Base-by-base conservation (phyloP, 2,797 vertebrate genomes). In the Clarias pachynema region DNA sequence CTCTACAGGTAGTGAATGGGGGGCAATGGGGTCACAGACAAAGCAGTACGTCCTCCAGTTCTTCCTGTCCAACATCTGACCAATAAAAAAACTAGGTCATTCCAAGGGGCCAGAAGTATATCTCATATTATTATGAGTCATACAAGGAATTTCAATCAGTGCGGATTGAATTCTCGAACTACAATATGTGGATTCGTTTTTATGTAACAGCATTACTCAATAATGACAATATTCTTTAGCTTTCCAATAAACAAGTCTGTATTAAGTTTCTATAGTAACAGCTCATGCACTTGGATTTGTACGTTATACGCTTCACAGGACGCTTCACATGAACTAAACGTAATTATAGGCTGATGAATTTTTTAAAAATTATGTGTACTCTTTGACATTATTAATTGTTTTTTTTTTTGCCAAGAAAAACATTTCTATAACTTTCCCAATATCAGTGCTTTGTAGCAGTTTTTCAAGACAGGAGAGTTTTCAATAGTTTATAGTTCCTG, bases 101-200 rank as follows among this genome's bases (percentile, higher is more conserved):
- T 78, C 57, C 75, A 60, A 22, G n/a, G 4, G 22, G 16, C 29
- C 29, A 77, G 29, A 77, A 31, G 8, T 37, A 8, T 56, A 59
- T 59, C 18, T 59, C 18, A 77, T 77, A 77, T 77, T 59, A 77
- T 77, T 77, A 59, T 10, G 34, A 59, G 72, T 29, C 14, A 18
- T 29, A 3, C 2, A 53, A 53, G 26, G 31, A 37, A 37, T 60
- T 60, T 60, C 12, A 3, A 34, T 77, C 18, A 26, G 72, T 75
- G 49, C 72, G 56, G 72, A 18, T 59, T 22, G 18, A 29, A 75
- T 75, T 57, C 72, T 75, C 16, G 1, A 56, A 56, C n/a, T 56
- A 16, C 14, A 53, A 75, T n/a, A 26, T 26, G n/a, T 56, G 15
- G 24, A 34, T 59, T 53, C 0, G 44, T 15, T 26, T 75, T 65